Base-by-base conservation (phyloP, 2,888 invertebrate genomes). In the Venusia cambrica region DNA sequence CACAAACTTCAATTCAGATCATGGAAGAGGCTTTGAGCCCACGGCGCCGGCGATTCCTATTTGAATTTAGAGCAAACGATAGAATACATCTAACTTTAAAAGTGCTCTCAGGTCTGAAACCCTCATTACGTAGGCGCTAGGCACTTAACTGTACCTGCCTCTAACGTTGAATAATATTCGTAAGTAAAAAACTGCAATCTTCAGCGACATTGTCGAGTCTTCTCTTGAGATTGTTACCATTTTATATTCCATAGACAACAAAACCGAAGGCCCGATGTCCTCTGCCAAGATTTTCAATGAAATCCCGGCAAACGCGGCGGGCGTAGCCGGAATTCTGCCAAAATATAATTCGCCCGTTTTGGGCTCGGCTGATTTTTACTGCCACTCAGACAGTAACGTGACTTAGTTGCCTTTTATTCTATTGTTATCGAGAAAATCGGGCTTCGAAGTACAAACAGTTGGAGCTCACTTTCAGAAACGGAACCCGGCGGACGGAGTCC, bases 271-370 rank as follows among this genome's bases (percentile, higher is more conserved):
- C 33, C 35, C 30, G 32, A 15, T 11, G 2, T 5, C 12, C 8
- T 17, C 27, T 47, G 46, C 51, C 46, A 47, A 51, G 42, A 43
- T 39, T 41, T 46, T 38, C 46, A 48, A 36, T 45, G 41, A 43
- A 51, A 48, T 45, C 42, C 22, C 40, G 14, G 34, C n/a, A n/a
- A 32, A 19, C 22, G 38, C 26, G 16, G 31, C 38, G 13, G 29
- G 16, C 21, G 13, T 3, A 30, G 28, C 17, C 38, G 46, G 45
- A 40, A 37, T 22, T 35, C 31, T 37, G 52, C 52, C 52, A 52
- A 46, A 49, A 48, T 46, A 52, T 49, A 52, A 49, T 52, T 52
- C 42, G 49, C 30, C 48, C 35, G 33, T 46, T 51, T 48, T 38
- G 38, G 33, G 34, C 39, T 45, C 16, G 32, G 31, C 39, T 51